Evolutionary conservation across 2,797 vertebrate genomes (phyloP), one percentile per base, ranked within the genome.

Genomic region (Lates japonicus): DNA sequence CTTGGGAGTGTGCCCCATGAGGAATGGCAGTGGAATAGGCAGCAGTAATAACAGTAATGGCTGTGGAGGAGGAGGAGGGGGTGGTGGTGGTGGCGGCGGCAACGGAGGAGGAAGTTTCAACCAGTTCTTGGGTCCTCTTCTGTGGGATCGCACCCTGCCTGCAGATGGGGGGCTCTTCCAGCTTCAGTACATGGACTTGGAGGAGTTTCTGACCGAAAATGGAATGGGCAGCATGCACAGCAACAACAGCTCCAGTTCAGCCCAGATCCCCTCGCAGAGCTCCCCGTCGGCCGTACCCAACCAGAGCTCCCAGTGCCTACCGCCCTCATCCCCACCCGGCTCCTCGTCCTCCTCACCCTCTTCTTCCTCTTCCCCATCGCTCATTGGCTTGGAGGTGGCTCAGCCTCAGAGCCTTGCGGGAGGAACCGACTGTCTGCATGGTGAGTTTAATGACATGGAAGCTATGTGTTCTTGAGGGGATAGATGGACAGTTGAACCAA

Each of bases 161-260:
- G 97, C 96, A 31, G 97, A 97, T 29, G 96, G 95, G 31, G 95
- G 96, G 37, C 95, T 96, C 81, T 96, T 96, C 90, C 96, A 98
- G 95, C 96, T 98, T 86, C 97, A 98, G 90, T 97, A 98, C 90
- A 97, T 98, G 94, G 97, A 98, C 94, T 95, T 98, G 90, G 97
- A 98, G 89, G 97, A 97, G 94, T 98, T 98, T 88, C 94, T 98
- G 87, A 95, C 96, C 0, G 97, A 98, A 90, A 97, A 98, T 46
- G 97, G 97, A 74, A 96, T 96, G 96, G 95, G 95, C 81, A 95
- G 82, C 86, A 92, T 93, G 86, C 95, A 95, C 77, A 94, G 83
- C 83, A 94, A 94, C 82, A 94, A 94, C 92, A 96, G 93, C 76
- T 95, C 95, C 90, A 95, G 94, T 77, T 92, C 95, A 1, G 96